A percentile compares a stretch with the other conserved stretches of the same genome.
These are phyloP conservation scores for Argyra leucocephala DNA, from an alignment of 2,888 invertebrate species.

Conservation along the genomic window DNA sequence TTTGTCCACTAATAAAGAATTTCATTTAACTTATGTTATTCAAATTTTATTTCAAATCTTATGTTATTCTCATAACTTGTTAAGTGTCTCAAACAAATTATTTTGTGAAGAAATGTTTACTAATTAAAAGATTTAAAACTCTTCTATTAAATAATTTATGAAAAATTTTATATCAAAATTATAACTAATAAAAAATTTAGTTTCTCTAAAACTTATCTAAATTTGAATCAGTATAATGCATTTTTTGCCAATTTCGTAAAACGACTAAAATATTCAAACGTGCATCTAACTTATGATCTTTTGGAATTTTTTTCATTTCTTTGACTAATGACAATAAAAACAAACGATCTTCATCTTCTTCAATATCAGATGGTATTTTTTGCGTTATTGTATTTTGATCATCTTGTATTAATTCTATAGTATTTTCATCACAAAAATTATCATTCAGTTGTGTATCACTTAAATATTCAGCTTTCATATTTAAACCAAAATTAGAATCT, in stretches of 20 bases:
- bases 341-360: conserved; percentile 9
- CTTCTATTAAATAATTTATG: too few relatives aligned
- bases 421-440: neutral
- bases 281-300: conserved; percentile 8
- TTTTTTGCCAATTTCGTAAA: conserved; percentile 7
- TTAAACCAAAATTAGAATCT: neutral
- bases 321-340: neutral
- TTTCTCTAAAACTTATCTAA: too few relatives aligned
- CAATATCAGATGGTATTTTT: neutral
- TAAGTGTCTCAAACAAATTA: too few relatives aligned
- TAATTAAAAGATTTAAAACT: too few relatives aligned
- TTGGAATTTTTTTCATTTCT: conserved; percentile 9
- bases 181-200: too few relatives aligned
- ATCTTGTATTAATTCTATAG: neutral
- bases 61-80: too few relatives aligned
- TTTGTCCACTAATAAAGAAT: too few relatives aligned
- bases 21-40: too few relatives aligned
- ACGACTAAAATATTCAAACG: conserved; percentile 4
- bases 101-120: too few relatives aligned
- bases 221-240: neutral
- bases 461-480: neutral
- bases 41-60: too few relatives aligned
- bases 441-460: conserved; percentile 4
- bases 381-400: neutral
- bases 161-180: too few relatives aligned